phyloP scores from a whole-genome alignment of 2,797 vertebrate genomes.

The Vultur gryphus region DNA sequence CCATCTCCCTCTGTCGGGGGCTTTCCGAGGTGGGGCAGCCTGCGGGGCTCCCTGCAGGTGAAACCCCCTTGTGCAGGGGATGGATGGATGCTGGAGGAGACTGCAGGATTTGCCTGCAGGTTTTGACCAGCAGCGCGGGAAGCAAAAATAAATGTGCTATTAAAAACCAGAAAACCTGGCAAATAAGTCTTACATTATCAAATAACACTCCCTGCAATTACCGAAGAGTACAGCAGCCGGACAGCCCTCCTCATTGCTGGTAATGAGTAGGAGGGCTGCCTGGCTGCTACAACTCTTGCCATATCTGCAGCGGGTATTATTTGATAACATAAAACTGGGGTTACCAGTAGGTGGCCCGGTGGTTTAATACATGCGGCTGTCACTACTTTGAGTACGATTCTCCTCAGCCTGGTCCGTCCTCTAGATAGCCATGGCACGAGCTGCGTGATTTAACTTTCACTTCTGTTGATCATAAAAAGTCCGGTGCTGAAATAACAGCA shows the following conservation, averaged over 20 bases:
- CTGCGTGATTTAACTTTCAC: rapidly evolving
- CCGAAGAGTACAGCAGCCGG: neutral
- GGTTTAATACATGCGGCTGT: neutral
- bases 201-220: neutral
- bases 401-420: neutral
- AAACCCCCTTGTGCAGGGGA: neutral
- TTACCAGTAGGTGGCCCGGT: conserved; percentile 6
- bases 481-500: neutral
- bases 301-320: neutral
- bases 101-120: neutral
- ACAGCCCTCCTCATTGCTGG: rapidly evolving
- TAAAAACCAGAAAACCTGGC: neutral
- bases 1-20: rapidly evolving
- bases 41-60: neutral
- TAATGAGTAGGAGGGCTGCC: neutral
- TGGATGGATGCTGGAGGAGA: neutral
- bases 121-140: neutral
- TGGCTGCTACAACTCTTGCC: neutral
- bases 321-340: neutral
- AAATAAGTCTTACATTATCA: neutral
- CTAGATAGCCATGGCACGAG: rapidly evolving
- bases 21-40: neutral
- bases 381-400: rapidly evolving
- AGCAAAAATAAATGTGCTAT: rapidly evolving
- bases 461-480: neutral